A percentile compares a stretch with the other conserved stretches of the same genome.
Evolutionary conservation across 2,888 invertebrate genomes (phyloP).

Genomic region (Oegoconia quadripuncta): DNA sequence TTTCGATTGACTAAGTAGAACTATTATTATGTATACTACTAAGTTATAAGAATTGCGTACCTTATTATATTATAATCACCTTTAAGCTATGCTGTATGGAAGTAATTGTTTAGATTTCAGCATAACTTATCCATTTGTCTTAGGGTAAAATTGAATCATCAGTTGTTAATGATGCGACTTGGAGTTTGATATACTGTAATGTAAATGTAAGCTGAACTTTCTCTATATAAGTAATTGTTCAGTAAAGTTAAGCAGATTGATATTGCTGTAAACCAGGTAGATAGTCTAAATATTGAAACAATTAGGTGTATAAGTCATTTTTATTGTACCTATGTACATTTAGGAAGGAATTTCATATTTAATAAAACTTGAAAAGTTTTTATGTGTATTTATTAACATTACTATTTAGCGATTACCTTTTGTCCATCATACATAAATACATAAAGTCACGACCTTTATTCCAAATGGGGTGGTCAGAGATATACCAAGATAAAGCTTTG

Average conservation of each 20-base stretch:
- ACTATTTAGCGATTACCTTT: too few species aligned
- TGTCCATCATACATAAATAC: too few species aligned
- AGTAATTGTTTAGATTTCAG: slow-evolving; percentile 11
- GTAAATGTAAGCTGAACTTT: slow-evolving; percentile 33
- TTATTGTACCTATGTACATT: slow-evolving; percentile 37
- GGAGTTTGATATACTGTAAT: slow-evolving; percentile 49
- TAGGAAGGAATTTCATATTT: slow-evolving; percentile 52
- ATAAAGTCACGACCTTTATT: too few species aligned
- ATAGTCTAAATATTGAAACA: slow-evolving; percentile 58
- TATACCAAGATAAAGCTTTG: too few species aligned
- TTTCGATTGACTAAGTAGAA: slow-evolving; percentile 46
- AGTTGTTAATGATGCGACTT: slow-evolving; percentile 30
- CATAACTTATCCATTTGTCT: slow-evolving; percentile 12
- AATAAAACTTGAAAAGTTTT: slow-evolving; percentile 40
- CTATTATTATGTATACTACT: slow-evolving; percentile 34
- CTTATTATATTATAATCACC: slow-evolving; percentile 18
- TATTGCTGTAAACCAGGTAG: slow-evolving; percentile 48
- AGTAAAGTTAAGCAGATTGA: slow-evolving; percentile 39
- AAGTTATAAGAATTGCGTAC: slow-evolving; percentile 33
- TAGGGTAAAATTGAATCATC: slow-evolving; percentile 29
- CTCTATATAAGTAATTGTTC: slow-evolving; percentile 41
- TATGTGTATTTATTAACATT: too few species aligned
- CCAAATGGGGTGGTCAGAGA: too few species aligned
- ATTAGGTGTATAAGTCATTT: slow-evolving; percentile 58
- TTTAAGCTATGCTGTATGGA: slow-evolving; percentile 28